Percentiles rank a stretch among this genome's conserved stretches.
Evolutionary conservation across 1,140 invertebrate genomes (phyloP).

Genomic region (Atta colombica): DNA sequence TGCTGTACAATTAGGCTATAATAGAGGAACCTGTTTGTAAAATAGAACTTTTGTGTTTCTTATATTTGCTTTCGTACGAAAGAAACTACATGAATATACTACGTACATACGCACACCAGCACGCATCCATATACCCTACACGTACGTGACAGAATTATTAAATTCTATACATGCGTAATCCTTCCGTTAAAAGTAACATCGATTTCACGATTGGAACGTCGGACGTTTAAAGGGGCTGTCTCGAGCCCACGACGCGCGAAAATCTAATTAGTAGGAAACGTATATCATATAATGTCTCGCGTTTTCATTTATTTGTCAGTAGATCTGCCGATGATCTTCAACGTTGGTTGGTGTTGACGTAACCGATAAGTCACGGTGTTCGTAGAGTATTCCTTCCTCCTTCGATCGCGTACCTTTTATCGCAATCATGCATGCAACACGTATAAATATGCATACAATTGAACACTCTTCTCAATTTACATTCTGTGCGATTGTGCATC

Average conservation of each 20-base stretch:
- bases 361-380: constrained; percentile 18
- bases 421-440: not conserved
- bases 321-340: constrained; percentile 45
- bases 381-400: not conserved
- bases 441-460: not conserved
- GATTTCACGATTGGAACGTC: constrained; percentile 48
- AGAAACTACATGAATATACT: not conserved
- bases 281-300: constrained; percentile 33
- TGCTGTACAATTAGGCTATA: constrained; percentile 55
- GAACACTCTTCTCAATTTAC: constrained; percentile 12
- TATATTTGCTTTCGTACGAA: not conserved
- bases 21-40: not conserved
- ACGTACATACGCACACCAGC: not conserved
- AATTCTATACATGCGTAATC: constrained; percentile 37
- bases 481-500: not conserved
- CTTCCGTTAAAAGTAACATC: constrained; percentile 52
- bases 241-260: constrained; percentile 3
- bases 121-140: constrained; percentile 22
- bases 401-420: not conserved
- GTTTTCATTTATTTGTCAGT: constrained; percentile 52
- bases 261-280: constrained; percentile 58
- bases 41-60: constrained; percentile 3
- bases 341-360: constrained; percentile 37
- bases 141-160: constrained; percentile 61
- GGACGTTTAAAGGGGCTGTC: constrained; percentile 51